Conservation (phyloP, 2,888 invertebrate species). For the Chalcis sispes region DNA sequence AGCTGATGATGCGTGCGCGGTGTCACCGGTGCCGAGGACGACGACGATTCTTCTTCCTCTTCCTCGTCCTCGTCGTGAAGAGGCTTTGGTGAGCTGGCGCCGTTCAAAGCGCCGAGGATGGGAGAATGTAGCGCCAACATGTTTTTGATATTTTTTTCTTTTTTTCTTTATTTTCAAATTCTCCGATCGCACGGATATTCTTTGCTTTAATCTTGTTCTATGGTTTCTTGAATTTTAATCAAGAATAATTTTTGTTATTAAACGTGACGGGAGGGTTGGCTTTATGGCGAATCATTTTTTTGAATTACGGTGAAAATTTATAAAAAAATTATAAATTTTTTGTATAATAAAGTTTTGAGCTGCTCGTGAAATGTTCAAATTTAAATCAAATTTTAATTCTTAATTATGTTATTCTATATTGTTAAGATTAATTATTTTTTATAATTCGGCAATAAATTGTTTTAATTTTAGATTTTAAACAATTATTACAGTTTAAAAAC, state of each 20-base stretch:
- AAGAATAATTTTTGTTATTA: neutral
- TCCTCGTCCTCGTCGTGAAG: conserved; percentile 28
- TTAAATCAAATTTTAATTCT: too few relatives aligned
- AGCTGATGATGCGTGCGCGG: conserved; percentile 16
- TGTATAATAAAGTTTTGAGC: too few relatives aligned
- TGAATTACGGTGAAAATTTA: too few relatives aligned
- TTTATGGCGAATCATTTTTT: neutral
- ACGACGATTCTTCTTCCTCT: conserved; percentile 30
- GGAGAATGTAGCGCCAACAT: conserved; percentile 54
- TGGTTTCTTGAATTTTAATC: neutral
- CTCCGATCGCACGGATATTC: neutral
- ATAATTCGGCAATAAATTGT: too few relatives aligned
- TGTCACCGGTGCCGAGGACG: neutral
- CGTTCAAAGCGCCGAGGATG: conserved; percentile 27
- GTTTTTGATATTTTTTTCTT: neutral
- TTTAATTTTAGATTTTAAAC: too few relatives aligned
- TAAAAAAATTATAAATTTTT: too few relatives aligned
- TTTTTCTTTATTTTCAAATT: too few relatives aligned
- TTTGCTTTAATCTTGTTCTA: too few relatives aligned
- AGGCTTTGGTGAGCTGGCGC: neutral
- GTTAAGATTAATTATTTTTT: too few relatives aligned
- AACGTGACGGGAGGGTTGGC: neutral
- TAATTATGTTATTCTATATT: too few relatives aligned
- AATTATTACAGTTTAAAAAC: too few relatives aligned
- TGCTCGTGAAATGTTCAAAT: too few relatives aligned